Percentiles rank a stretch among this genome's conserved stretches.
Conservation (phyloP, 2,888 invertebrate species). For the Apamea sordens region DNA sequence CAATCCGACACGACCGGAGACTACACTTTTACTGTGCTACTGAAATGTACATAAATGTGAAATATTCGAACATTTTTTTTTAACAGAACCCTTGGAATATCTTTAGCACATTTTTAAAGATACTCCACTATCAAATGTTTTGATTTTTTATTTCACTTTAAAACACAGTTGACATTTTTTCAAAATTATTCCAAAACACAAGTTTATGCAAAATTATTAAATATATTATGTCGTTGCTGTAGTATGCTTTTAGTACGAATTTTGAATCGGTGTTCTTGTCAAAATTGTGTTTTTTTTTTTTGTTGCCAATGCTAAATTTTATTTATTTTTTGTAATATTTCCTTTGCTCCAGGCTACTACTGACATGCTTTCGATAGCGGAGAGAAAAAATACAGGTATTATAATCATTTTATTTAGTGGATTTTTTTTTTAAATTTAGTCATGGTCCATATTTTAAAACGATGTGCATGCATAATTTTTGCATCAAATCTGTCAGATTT, state of each 20-base stretch:
- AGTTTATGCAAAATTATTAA: constrained; percentile 8
- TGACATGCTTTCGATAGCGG: constrained; percentile 52
- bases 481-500: neutral
- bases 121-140: neutral
- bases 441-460: neutral
- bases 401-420: neutral
- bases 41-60: too few species aligned
- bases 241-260: constrained; percentile 19
- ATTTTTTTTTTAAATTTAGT: neutral
- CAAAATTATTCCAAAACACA: neutral
- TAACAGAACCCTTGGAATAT: neutral
- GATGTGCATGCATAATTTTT: neutral
- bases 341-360: constrained; percentile 66
- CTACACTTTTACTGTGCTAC: too few species aligned
- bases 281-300: constrained; percentile 26
- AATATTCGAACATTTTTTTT: too few species aligned
- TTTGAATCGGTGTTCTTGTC: neutral
- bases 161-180: neutral
- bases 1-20: too few species aligned
- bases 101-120: neutral
- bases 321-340: constrained; percentile 55
- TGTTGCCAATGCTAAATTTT: constrained; percentile 42
- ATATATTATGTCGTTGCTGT: constrained; percentile 8
- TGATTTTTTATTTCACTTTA: neutral
- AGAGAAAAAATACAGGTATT: constrained; percentile 64